Conservation (phyloP, 35 echinoderm and acorn worm species). For the Diadema setosum region DNA sequence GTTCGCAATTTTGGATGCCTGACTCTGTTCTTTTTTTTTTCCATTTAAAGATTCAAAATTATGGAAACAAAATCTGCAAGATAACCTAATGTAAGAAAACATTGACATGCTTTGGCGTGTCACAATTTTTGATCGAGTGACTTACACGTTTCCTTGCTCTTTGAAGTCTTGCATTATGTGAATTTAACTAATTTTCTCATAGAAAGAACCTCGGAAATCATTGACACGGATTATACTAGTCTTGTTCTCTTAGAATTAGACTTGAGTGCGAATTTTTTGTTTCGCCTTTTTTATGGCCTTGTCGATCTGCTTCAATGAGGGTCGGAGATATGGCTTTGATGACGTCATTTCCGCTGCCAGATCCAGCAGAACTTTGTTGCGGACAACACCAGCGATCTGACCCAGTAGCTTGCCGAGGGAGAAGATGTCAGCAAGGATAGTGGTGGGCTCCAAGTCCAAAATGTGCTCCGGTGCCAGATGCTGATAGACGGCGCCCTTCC, state of each 20-base stretch:
- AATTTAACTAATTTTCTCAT: background rate
- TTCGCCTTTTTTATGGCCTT: background rate
- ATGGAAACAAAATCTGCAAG: too few relatives aligned
- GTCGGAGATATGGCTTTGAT: background rate
- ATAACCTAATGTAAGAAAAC: too few relatives aligned
- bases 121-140: background rate
- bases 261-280: background rate
- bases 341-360: background rate
- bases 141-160: background rate
- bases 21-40: too few relatives aligned
- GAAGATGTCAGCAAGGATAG: background rate
- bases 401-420: background rate
- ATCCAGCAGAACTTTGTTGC: background rate
- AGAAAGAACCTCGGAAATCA: background rate
- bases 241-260: background rate
- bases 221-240: background rate
- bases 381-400: background rate
- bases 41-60: too few relatives aligned
- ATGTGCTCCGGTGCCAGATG: constrained; percentile 9
- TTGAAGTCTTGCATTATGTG: background rate
- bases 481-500: background rate
- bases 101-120: background rate
- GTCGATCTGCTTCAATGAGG: background rate
- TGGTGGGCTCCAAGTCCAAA: background rate
- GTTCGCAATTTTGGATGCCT: too few relatives aligned